Percentiles rank a stretch among this genome's conserved stretches.
Evolutionary conservation across 2,113 vertebrate genomes (phyloP).

Genomic region (Tinamus guttatus): DNA sequence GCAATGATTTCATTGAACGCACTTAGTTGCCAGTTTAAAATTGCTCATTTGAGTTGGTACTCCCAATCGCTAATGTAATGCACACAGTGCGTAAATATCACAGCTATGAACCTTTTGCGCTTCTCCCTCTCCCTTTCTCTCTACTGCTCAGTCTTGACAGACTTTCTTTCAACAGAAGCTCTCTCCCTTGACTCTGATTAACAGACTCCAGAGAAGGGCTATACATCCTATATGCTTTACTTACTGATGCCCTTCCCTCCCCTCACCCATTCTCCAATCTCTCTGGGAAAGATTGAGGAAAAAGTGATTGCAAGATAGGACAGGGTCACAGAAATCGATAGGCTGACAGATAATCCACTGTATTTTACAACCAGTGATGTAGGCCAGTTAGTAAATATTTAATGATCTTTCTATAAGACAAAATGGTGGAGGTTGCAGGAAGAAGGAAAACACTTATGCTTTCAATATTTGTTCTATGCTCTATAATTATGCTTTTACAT

Average conservation of each 20-base stretch:
- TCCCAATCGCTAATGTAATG: not conserved
- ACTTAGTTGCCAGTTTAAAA: not conserved
- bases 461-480: not conserved
- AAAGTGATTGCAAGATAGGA: not conserved
- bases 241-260: not conserved
- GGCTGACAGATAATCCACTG: not conserved
- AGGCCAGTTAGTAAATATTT: not conserved
- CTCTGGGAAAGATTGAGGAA: not conserved
- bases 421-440: not conserved
- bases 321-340: not conserved
- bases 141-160: not conserved
- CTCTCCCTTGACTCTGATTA: not conserved
- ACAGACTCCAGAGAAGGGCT: not conserved
- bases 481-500: not conserved
- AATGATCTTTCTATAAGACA: not conserved
- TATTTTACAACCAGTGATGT: not conserved
- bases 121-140: rapidly evolving
- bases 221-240: not conserved
- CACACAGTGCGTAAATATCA: not conserved
- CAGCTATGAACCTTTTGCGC: not conserved
- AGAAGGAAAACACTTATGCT: not conserved
- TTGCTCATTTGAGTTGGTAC: not conserved
- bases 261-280: not conserved
- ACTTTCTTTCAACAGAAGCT: not conserved
- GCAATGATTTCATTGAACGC: not conserved